A percentile compares a stretch with the other conserved stretches of the same genome.
Evolutionary conservation across 2,113 vertebrate species (phyloP).

Genomic region (Maccullochella peelii): DNA sequence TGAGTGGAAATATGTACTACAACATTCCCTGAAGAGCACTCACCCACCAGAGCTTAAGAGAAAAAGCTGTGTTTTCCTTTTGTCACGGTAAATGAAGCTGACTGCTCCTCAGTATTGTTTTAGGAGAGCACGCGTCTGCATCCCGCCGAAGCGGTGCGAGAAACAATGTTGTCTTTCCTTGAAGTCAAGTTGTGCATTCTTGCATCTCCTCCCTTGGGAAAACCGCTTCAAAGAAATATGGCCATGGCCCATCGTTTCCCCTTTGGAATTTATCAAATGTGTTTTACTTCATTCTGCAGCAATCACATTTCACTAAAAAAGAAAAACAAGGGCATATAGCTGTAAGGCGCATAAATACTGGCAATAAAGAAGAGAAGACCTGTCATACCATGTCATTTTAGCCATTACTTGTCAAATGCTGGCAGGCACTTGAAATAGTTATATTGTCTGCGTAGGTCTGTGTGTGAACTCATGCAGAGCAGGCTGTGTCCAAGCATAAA

Average conservation of each 20-base stretch:
- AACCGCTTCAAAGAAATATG: conserved; percentile 54
- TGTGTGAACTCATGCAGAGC: conserved; percentile 52
- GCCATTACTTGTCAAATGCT: conserved; percentile 49
- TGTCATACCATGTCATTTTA: conserved; percentile 52
- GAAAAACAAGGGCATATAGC: conserved; percentile 18
- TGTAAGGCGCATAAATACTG: conserved; percentile 49
- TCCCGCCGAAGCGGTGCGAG: conserved; percentile 57
- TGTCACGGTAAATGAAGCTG: conserved; percentile 75
- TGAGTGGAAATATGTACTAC: conserved; percentile 72
- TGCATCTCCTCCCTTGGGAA: conserved; percentile 57
- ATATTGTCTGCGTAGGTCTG: conserved; percentile 22
- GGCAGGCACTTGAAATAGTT: conserved; percentile 50
- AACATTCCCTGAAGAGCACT: conserved; percentile 59
- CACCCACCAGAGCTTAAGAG: conserved; percentile 53
- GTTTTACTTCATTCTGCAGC: conserved; percentile 39
- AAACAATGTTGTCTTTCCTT: conserved; percentile 75
- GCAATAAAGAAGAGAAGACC: conserved; percentile 45
- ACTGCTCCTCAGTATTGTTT: conserved; percentile 80
- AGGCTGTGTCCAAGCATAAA: conserved; percentile 56
- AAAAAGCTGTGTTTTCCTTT: conserved; percentile 77
- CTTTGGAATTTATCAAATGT: conserved; percentile 63
- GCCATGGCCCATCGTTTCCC: conserved; percentile 48
- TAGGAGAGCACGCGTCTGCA: conserved; percentile 69
- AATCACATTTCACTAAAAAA: conserved; percentile 44
- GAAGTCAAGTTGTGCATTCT: conserved; percentile 69